Base-by-base conservation (phyloP, 2,797 vertebrate species). In the Oophaga sylvatica region DNA sequence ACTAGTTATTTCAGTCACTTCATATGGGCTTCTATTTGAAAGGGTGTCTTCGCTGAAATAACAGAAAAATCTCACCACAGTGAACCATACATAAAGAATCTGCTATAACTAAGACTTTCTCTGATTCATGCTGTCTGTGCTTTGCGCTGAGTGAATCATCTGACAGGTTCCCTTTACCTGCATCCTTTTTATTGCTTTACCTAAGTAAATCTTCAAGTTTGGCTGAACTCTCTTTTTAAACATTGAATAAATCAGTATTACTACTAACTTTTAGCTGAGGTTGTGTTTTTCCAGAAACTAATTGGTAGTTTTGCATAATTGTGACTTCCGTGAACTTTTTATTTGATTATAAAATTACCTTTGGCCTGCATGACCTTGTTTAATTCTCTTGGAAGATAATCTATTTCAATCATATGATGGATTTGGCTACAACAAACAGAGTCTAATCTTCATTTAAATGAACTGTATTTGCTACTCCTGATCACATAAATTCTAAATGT, bases 331-430 rank as follows among this genome's bases (percentile, higher is more conserved):
- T 48, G 20, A 75, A 75, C 71, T 53, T 75, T 75, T n/a, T n/a
- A n/a, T 48, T 48, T n/a, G 71, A 75, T 75, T 75, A n/a, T 53
- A 45, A 48, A 75, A 22, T n/a, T 41, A 75, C 71, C 71, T 75
- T 53, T 53, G 45, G 11, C 71, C 20, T 75, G 11, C 20, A 5
- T 75, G 71, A n/a, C 71, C 71, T 75, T 75, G 45, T 75, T 75
- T 75, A 75, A 75, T 53, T 75, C 71, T 53, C 22, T 75, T 48
- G 11, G 71, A 22, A 75, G 45, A 35, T 22, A 75, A 75, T 75
- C 71, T 75, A 75, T 75, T 75, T 53, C 45, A n/a, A 73, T 73
- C 35, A 45, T 20, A 73, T 73, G 31, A 53, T 75, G 41, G 20
- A 75, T 53, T 75, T 75, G 10, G 19, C 41, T 11, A 48, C 45